phyloP scores from a whole-genome alignment of 2,113 vertebrate genomes.

The Martes martes region DNA sequence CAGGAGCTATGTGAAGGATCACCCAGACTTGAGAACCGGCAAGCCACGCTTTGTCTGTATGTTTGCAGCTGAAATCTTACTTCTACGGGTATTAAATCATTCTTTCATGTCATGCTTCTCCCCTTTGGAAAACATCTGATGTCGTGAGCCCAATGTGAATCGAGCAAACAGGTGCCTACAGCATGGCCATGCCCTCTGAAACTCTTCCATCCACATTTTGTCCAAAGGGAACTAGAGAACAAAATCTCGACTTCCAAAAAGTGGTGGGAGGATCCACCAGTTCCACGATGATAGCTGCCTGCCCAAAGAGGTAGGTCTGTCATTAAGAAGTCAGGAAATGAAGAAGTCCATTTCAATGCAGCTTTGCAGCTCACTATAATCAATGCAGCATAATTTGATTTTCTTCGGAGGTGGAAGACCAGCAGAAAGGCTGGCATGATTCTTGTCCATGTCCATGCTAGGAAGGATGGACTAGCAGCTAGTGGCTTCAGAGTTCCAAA shows the following conservation, averaged over 20 bases:
- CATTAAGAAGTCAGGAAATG: not conserved
- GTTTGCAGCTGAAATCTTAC: not conserved
- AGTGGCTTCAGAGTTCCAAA: conserved; percentile 73
- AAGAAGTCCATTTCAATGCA: not conserved
- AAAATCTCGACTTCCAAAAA: not conserved
- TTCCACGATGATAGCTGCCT: not conserved
- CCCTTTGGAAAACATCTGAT: not conserved
- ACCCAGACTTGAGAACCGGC: not conserved
- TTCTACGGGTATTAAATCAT: not conserved
- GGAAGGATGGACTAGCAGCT: conserved; percentile 63
- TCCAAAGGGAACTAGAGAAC: not conserved
- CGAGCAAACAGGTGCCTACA: not conserved
- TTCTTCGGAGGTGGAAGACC: not conserved
- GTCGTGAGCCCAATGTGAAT: not conserved
- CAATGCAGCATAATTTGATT: not conserved
- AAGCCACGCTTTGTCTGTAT: not conserved
- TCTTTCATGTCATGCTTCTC: not conserved
- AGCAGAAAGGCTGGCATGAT: not conserved
- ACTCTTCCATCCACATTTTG: not conserved
- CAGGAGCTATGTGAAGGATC: not conserved
- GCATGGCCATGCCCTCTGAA: not conserved
- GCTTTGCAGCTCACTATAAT: not conserved
- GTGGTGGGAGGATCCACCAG: not conserved
- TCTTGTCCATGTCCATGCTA: not conserved
- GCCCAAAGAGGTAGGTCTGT: not conserved